A percentile compares a stretch with the other conserved stretches of the same genome.
These are phyloP conservation scores for Sesia bembeciformis DNA, from an alignment of 2,888 invertebrate species.

Conservation along the genomic window DNA sequence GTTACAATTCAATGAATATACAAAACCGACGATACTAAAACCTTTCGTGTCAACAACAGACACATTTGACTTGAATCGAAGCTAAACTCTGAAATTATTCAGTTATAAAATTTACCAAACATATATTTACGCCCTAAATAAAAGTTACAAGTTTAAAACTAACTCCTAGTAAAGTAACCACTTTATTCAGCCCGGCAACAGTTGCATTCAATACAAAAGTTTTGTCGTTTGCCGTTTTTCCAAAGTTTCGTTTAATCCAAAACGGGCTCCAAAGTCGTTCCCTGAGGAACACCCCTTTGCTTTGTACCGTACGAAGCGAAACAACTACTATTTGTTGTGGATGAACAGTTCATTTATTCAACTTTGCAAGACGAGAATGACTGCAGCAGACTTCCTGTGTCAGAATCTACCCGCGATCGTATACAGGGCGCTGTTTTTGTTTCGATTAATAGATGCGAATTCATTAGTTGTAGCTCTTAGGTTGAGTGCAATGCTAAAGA, in stretches of 20 bases:
- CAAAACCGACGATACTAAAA: too few species aligned
- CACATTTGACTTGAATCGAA: too few species aligned
- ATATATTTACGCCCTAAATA: too few species aligned
- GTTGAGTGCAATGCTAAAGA: neutral
- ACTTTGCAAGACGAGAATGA: conserved; percentile 7
- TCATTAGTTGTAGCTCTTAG: neutral
- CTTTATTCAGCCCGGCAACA: neutral
- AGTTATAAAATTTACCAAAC: too few species aligned
- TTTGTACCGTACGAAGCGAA: conserved; percentile 3
- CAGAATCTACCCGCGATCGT: neutral
- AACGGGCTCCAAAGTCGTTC: neutral
- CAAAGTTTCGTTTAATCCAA: neutral
- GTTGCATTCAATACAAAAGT: neutral
- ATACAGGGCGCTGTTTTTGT: neutral
- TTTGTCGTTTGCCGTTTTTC: conserved; percentile 2
- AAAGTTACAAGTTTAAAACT: neutral
- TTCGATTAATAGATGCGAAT: neutral
- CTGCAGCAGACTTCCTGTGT: conserved; percentile 3
- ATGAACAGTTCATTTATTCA: conserved; percentile 17
- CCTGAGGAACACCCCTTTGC: neutral
- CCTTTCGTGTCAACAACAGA: too few species aligned
- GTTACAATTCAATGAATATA: too few species aligned
- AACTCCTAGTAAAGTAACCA: neutral
- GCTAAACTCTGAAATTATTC: too few species aligned
- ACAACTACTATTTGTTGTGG: conserved; percentile 9